Evolutionary conservation across 1,140 invertebrate genomes (phyloP), one percentile per base, ranked within the genome.

Genomic region (Drosophila watanabei): DNA sequence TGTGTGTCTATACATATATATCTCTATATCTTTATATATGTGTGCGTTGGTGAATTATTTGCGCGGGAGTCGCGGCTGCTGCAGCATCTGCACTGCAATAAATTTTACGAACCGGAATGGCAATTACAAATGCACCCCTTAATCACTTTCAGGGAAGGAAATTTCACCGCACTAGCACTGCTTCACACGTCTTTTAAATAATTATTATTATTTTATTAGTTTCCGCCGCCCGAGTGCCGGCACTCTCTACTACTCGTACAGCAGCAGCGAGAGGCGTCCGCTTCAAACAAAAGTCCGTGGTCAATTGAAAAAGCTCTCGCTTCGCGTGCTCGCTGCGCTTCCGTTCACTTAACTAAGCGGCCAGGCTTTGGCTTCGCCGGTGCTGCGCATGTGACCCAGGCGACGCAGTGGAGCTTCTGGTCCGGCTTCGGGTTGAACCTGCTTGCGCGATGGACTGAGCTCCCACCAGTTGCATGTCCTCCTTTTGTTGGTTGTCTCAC

Each of bases 261-360:
- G 30, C 30, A 54, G 49, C 35, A 24, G 35, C 37, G 30, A 52
- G 10, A 49, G 20, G 20, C 56, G 59, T 76, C 70, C 57, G 78
- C 33, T 81, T 76, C 39, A 68, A 65, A 24, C 57, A 75, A 72
- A 45, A 60, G 60, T 51, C 43, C 33, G 77, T 62, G 64, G 33
- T 37, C 41, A 76, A 76, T 76, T 76, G 72, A 76, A 76, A 65
- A 64, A 76, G 71, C 73, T 76, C 51, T 76, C 11, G 30, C 35
- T 52, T 69, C 43, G 28, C 66, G 24, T 51, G 35, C n/a, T 69
- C 13, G 11, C n/a, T 13, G 65, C 60, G 46, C 37, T 64, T 64
- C 59, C 59, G 60, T 62, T 57, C 28, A 39, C 20, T 56, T 56
- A 32, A 30, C 28, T 52, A 18, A 24, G 52, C 33, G 33, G 20